Conservation (phyloP, 2,113 vertebrate species). For the Nettapus auritus region DNA sequence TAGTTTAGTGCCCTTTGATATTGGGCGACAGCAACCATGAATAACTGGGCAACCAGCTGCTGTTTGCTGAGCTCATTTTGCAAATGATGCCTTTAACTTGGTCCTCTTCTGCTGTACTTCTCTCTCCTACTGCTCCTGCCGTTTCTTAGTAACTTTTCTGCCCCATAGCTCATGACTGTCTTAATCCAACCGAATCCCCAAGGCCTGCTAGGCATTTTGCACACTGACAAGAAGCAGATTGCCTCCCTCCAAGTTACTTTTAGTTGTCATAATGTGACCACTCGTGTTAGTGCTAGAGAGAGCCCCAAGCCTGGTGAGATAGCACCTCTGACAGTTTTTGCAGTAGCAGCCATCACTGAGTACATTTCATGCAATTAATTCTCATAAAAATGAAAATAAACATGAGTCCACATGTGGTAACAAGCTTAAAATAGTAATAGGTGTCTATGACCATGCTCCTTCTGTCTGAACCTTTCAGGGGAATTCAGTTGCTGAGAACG, state of each 20-base stretch:
- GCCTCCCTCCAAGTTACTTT: background rate
- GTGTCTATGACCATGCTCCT: constrained; percentile 38
- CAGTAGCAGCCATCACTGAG: background rate
- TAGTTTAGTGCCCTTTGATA: background rate
- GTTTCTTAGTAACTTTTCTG: background rate
- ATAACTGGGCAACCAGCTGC: background rate
- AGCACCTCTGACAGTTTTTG: background rate
- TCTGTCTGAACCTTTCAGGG: constrained; percentile 23
- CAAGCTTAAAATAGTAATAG: constrained; percentile 63
- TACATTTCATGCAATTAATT: background rate
- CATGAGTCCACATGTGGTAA: constrained; percentile 16
- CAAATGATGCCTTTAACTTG: background rate
- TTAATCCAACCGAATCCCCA: background rate
- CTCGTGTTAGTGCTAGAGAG: background rate
- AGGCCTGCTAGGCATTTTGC: background rate
- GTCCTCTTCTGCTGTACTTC: fast-evolving
- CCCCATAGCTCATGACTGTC: background rate
- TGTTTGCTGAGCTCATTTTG: background rate
- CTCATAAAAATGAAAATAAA: constrained; percentile 32
- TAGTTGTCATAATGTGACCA: background rate
- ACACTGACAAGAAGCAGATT: background rate
- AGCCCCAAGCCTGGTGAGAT: background rate
- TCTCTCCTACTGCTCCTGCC: background rate
- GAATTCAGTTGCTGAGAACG: constrained; percentile 29
- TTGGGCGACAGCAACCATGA: background rate